Conservation (phyloP, 2,888 invertebrate genomes). For the Drosophila anceps region DNA sequence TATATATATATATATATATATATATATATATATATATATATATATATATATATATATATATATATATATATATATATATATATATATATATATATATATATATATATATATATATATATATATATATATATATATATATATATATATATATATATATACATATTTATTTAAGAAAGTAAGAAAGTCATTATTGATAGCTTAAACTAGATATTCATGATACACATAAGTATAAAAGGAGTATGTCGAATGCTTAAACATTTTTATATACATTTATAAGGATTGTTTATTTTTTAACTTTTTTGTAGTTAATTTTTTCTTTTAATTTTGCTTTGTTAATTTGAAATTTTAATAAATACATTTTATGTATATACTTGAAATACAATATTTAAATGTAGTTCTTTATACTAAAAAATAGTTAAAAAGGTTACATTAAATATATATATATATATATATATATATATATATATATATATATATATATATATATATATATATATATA, state of each 20-base stretch:
- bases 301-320: conserved; percentile 7
- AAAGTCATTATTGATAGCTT: conserved; percentile 41
- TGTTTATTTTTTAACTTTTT: conserved; percentile 47
- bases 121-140: conserved; percentile 9
- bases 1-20: conserved; percentile 5
- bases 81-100: conserved; percentile 8
- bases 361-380: conserved; percentile 30
- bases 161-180: conserved; percentile 58
- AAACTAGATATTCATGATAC: conserved; percentile 38
- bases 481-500: conserved; percentile 16
- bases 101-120: neutral
- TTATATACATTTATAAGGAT: conserved; percentile 50
- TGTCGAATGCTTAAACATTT: conserved; percentile 52
- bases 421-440: conserved; percentile 30
- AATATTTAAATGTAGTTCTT: conserved; percentile 34
- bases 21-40: neutral
- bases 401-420: conserved; percentile 58
- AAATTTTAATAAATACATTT: conserved; percentile 41
- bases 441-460: neutral
- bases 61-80: neutral
- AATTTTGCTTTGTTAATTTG: conserved; percentile 26
- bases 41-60: conserved; percentile 8
- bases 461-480: neutral
- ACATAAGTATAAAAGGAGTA: conserved; percentile 46
- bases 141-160: too few relatives aligned